Conservation (phyloP, 2,888 invertebrate genomes). For the Mythimna vitellina region DNA sequence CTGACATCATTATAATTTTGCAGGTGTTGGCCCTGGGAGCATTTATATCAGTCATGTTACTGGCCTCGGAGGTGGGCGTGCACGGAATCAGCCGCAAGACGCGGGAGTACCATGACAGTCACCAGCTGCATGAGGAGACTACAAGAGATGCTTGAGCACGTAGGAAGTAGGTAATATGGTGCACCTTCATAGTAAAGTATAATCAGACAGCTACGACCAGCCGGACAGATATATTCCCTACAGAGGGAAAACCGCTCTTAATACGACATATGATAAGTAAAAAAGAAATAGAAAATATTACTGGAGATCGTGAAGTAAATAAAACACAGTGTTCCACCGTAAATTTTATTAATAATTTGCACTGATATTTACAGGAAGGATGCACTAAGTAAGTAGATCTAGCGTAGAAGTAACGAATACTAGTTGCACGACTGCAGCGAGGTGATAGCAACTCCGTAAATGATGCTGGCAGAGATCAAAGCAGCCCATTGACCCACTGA, state of each 20-base stretch:
- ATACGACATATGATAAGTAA: no score
- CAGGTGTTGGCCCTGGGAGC: constrained; percentile 62
- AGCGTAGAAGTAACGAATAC: constrained; percentile 1
- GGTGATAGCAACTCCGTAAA: background rate
- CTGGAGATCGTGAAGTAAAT: constrained; percentile 12
- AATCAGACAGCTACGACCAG: background rate
- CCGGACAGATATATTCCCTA: no score
- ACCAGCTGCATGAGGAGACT: no score
- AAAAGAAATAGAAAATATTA: no score
- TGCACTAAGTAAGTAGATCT: constrained; percentile 36
- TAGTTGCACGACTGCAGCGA: constrained; percentile 1
- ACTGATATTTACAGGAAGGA: constrained; percentile 52
- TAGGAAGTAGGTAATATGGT: background rate
- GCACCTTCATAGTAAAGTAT: background rate
- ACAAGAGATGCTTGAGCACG: background rate
- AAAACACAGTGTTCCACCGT: constrained; percentile 16
- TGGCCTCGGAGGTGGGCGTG: constrained; percentile 55
- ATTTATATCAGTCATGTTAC: constrained; percentile 52
- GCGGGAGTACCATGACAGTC: background rate
- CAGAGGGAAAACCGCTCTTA: no score
- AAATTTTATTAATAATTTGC: constrained; percentile 39
- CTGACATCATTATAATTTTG: background rate
- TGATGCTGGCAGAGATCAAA: no score
- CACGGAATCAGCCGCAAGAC: constrained; percentile 19
- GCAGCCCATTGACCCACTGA: background rate